phyloP scores from a whole-genome alignment of 2,797 vertebrate species.

The Chloroceryle inda region DNA sequence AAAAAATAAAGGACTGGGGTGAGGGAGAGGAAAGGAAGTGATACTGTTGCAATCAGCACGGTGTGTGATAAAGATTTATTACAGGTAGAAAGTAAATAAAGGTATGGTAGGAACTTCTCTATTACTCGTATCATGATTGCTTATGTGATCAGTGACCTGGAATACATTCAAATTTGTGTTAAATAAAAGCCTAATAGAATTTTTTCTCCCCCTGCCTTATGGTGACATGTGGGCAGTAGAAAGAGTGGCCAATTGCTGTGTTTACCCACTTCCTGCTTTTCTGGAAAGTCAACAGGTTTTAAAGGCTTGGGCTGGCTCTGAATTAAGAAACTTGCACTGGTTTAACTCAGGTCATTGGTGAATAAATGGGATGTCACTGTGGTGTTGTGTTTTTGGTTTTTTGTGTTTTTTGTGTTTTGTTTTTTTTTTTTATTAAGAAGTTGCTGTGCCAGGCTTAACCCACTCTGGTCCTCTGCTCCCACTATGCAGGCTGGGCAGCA shows the following conservation, averaged over 20 bases:
- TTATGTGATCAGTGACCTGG: constrained; percentile 72
- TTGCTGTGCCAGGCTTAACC: background rate
- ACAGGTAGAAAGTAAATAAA: constrained; percentile 77
- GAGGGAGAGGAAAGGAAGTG: constrained; percentile 14
- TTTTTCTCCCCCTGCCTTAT: background rate
- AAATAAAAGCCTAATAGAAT: constrained; percentile 67
- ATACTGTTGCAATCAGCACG: constrained; percentile 67
- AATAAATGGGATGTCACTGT: background rate
- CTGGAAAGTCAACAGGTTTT: constrained; percentile 20
- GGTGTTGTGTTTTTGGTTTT: background rate
- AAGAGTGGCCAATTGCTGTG: background rate
- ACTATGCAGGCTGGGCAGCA: background rate
- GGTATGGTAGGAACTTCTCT: constrained; percentile 74
- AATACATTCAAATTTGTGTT: constrained; percentile 67
- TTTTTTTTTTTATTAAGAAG: background rate
- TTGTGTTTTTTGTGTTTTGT: too few species aligned
- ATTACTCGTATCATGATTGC: constrained; percentile 55
- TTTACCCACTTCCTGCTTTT: constrained; percentile 54
- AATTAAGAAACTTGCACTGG: background rate
- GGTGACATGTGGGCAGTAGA: constrained; percentile 39
- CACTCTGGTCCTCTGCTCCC: background rate
- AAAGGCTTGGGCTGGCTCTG: background rate
- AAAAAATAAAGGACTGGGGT: background rate
- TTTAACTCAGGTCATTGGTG: background rate
- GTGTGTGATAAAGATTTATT: constrained; percentile 79